Evolutionary conservation across 2,797 vertebrate species (phyloP).

Genomic region (Allochrocebus solatus): DNA sequence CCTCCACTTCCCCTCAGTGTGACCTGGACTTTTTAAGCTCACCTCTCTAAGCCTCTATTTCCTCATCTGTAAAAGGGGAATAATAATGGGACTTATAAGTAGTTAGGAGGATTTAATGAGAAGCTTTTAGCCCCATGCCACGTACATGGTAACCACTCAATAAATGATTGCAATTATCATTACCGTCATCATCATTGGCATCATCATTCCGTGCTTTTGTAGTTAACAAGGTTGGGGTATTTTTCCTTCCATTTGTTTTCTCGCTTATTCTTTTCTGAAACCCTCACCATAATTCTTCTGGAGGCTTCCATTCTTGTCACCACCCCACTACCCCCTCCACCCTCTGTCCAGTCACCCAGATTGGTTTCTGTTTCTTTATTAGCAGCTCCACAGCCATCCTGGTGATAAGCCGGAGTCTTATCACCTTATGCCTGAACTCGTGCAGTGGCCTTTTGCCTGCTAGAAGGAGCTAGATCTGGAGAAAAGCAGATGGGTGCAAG

Average conservation of each 20-base stretch:
- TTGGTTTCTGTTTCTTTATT: slow-evolving; percentile 19
- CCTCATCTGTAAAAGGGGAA: neutral
- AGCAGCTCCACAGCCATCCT: neutral
- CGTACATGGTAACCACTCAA: neutral
- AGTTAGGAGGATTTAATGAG: neutral
- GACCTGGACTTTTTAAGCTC: neutral
- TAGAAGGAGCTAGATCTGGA: neutral
- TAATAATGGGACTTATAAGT: neutral
- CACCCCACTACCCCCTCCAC: neutral
- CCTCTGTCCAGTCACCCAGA: neutral
- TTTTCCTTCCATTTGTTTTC: neutral
- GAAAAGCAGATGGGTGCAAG: neutral
- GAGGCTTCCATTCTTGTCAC: neutral
- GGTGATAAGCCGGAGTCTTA: neutral
- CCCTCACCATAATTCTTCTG: neutral
- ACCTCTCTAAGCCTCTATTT: neutral
- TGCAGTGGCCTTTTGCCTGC: neutral
- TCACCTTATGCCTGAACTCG: neutral
- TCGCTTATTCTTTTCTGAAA: slow-evolving; percentile 17
- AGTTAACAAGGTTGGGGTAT: neutral
- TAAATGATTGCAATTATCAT: neutral
- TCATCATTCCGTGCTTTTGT: neutral
- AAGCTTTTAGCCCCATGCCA: neutral
- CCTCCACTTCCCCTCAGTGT: neutral
- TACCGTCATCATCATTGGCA: accelerated